Base-by-base conservation (phyloP, 2,113 vertebrate species). In the Catagonus wagneri region DNA sequence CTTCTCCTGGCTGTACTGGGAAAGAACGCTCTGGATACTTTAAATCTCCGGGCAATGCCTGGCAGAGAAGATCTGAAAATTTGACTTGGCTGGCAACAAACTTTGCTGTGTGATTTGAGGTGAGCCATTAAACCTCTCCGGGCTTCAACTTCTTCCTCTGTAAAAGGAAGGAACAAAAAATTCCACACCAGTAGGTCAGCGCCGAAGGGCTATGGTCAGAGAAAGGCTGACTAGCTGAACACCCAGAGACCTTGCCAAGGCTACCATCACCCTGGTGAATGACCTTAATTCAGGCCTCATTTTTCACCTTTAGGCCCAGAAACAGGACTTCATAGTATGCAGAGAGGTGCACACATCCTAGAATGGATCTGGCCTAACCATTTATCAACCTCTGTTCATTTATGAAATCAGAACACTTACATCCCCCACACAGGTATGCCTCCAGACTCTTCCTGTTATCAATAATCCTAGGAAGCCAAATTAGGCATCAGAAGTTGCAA, bases 91-190 rank as follows among this genome's bases (percentile, higher is more conserved):
- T 76, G 60, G 83, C 25, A 89, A 68, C 13, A 72, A 63, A 65
- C 16, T 10, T 10, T 83, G 61, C 72, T 88, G 20, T 84, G 86
- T 95, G 78, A 86, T 76, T 74, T 89, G 79, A 83, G 74, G 17
- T 9, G 85, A 89, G 63, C 22, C 69, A 60, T 58, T 79, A 93
- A 54, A 83, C 32, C n/a, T 81, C n/a, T 74, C 72, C 61, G 66
- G 29, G 60, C 29, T 87, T 90, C 34, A 68, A 54, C 20, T 78
- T 93, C 68, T 61, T 85, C 58, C 66, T 93, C 52, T 60, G 50
- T 76, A 71, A 76, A 97, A 90, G n/a, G 44, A 89, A 75, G 54
- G 44, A 69, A n/a, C 29, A 81, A 96, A 95, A 92, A 29, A 65
- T 61, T 36, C 54, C 19, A 81, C 4, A 93, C 23, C 17, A 50